Percentiles rank a stretch among this genome's conserved stretches.
Evolutionary conservation across 2,888 invertebrate genomes (phyloP).

Genomic region (Acanthosoma haemorrhoidale): DNA sequence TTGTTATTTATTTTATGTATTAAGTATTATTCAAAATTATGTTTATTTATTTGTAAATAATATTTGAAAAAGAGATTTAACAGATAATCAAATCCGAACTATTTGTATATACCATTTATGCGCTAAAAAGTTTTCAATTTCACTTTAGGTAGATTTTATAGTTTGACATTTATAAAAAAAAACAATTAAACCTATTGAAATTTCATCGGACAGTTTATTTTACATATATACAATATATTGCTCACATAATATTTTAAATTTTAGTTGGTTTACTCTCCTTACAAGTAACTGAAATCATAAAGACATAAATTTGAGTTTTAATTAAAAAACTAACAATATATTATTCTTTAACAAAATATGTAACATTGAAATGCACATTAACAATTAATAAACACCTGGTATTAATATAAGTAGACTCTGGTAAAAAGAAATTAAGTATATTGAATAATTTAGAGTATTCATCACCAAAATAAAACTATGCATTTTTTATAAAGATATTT

Average conservation of each 20-base stretch:
- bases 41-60: conserved; percentile 11
- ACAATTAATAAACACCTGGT: conserved; percentile 16
- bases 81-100: not conserved
- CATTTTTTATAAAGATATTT: too few relatives aligned
- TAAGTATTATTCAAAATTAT: not conserved
- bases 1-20: not conserved
- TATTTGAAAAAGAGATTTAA: not conserved
- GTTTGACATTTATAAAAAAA: not conserved
- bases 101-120: conserved; percentile 1
- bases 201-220: not conserved
- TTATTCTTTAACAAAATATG: not conserved
- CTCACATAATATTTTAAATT: too few relatives aligned
- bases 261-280: too few relatives aligned
- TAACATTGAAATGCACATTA: not conserved
- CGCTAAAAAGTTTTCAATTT: not conserved
- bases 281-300: too few relatives aligned
- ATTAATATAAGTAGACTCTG: too few relatives aligned
- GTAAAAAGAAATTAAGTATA: too few relatives aligned
- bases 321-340: too few relatives aligned
- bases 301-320: too few relatives aligned
- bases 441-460: too few relatives aligned
- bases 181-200: not conserved
- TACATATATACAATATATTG: not conserved
- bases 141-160: conserved; percentile 11
- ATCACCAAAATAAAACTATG: too few relatives aligned